Base-by-base conservation (phyloP, 2,888 invertebrate genomes). In the Pandemis cinnamomeana region DNA sequence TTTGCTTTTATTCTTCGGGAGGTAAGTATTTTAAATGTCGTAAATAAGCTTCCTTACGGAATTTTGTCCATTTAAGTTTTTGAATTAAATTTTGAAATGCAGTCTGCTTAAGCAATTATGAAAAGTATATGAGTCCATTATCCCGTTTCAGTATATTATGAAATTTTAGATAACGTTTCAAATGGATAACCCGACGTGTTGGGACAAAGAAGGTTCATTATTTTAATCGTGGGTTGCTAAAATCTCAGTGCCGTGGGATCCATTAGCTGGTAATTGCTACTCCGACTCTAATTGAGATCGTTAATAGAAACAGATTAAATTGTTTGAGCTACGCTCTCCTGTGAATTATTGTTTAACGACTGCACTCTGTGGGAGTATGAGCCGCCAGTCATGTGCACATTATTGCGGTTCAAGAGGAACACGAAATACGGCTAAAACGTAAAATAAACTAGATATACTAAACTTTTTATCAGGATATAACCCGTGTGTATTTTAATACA, bases 231-330 rank as follows among this genome's bases (percentile, higher is more conserved):
- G 67, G 75, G 72, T 67, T 67, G 55, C 74, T 71, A 55, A 67
- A 78, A 77, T 83, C 80, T 82, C 81, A 83, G 80, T 80, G 77
- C 80, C 80, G 80, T 72, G 78, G 78, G 82, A 84, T 82, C 86
- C 85, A 86, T 86, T 86, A 85, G 79, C 76, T 78, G 71, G 79
- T 86, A 87, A 87, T 86, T 86, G 84, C 82, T 82, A 78, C 82
- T 82, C 82, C 79, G 80, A 80, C 80, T 81, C 85, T 83, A 84
- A 88, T 86, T 84, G 82, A 86, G 84, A 83, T 82, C 82, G 83
- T 84, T 86, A 83, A 81, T 83, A 83, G 84, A 84, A 84, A 83
- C 80, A 82, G 79, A 87, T 87, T 84, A 83, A 84, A 86, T 85
- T 84, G 86, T 84, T 84, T 85, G 79, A 75, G 75, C 77, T 74